Conservation (phyloP, 2,888 invertebrate species). For the Terebella lapidaria region DNA sequence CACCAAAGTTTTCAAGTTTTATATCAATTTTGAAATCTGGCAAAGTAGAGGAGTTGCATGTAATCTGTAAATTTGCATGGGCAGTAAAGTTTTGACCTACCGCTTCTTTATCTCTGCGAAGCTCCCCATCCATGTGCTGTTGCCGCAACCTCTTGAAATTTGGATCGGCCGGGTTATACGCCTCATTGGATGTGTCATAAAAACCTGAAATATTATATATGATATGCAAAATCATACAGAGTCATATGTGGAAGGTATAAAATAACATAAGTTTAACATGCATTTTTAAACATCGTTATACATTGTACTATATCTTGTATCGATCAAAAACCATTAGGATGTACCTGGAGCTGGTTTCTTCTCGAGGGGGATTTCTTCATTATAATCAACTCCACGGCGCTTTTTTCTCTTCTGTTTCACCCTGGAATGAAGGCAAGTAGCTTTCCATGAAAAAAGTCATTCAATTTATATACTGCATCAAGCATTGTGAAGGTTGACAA, state of each 20-base stretch:
- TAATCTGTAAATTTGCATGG: neutral
- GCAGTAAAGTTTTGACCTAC: conserved; percentile 52
- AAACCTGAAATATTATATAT: no score
- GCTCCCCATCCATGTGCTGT: conserved; percentile 87
- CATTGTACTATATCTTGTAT: no score
- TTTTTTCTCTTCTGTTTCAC: conserved; percentile 40
- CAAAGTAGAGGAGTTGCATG: neutral
- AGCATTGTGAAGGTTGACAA: neutral
- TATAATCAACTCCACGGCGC: conserved; percentile 91
- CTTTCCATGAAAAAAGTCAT: no score
- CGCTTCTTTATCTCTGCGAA: conserved; percentile 86
- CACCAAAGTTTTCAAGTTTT: neutral
- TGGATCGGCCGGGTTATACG: conserved; percentile 79
- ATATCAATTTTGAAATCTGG: neutral
- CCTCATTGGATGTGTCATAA: conserved; percentile 84
- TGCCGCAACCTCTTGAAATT: conserved; percentile 86
- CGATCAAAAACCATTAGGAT: no score
- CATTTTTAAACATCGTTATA: no score
- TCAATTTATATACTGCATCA: no score
- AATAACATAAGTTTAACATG: no score
- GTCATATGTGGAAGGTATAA: no score
- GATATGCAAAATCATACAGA: no score
- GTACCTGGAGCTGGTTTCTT: conserved; percentile 74
- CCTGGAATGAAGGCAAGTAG: neutral
- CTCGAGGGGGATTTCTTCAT: conserved; percentile 95